Conservation (phyloP, 1,140 invertebrate species). For the Eriocheir sinensis region DNA sequence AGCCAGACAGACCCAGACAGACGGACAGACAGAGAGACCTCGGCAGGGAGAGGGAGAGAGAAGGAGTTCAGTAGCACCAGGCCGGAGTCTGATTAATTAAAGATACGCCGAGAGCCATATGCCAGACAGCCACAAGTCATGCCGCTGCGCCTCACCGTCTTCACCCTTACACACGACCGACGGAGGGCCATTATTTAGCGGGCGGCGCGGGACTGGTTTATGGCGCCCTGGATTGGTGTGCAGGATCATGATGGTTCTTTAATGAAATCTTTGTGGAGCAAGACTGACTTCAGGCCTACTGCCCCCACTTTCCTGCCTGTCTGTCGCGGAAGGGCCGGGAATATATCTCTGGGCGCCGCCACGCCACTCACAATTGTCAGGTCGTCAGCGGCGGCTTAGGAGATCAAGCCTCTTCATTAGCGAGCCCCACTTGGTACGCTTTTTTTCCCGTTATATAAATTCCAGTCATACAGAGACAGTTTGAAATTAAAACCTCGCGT, state of each 20-base stretch:
- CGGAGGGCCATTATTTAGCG: neutral
- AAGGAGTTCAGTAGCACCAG: constrained; percentile 11
- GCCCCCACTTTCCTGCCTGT: neutral
- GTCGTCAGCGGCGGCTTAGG: neutral
- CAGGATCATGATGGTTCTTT: constrained; percentile 24
- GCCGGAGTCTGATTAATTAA: constrained; percentile 15
- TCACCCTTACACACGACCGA: neutral
- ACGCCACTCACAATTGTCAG: neutral
- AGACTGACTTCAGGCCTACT: neutral
- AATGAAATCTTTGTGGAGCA: constrained; percentile 25
- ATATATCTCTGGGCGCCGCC: neutral
- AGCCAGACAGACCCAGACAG: no score
- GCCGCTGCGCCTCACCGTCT: neutral
- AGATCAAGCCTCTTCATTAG: neutral
- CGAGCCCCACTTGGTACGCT: neutral
- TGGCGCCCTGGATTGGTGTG: neutral
- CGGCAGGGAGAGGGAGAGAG: neutral
- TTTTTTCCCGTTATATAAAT: neutral
- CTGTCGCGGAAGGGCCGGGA: neutral
- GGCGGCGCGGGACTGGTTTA: neutral
- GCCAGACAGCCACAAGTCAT: constrained; percentile 1
- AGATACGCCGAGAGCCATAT: constrained; percentile 12
- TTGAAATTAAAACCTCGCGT: neutral
- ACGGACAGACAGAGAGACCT: no score
- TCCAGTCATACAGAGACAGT: neutral